Percentiles rank a stretch among this genome's conserved stretches.
phyloP scores from a whole-genome alignment of 2,797 vertebrate species.

The Dermochelys coriacea region DNA sequence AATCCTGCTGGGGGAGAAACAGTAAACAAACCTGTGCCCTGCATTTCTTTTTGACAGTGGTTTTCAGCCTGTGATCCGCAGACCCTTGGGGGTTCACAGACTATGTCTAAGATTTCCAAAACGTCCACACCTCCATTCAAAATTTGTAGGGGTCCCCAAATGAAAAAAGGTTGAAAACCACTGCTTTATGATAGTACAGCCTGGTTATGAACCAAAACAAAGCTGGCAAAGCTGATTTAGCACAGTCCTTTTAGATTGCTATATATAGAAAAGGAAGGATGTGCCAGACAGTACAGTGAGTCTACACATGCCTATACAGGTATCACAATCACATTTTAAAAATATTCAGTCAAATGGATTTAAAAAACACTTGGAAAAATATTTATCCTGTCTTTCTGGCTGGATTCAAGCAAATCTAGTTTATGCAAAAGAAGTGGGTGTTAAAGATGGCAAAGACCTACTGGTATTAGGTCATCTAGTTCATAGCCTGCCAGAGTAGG shows the following conservation, averaged over 20 bases:
- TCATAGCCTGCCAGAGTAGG: background rate
- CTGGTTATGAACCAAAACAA: background rate
- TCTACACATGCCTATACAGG: background rate
- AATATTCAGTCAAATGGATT: background rate
- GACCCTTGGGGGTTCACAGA: no score
- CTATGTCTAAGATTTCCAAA: no score
- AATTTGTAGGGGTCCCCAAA: no score
- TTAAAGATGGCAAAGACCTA: background rate
- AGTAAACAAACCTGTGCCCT: background rate
- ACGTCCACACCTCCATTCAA: no score
- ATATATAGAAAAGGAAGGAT: background rate
- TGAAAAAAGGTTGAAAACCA: no score
- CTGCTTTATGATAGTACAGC: background rate
- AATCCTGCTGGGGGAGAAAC: fast-evolving
- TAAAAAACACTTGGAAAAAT: background rate
- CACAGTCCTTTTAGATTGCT: background rate
- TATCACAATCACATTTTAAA: background rate
- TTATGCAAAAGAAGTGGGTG: background rate
- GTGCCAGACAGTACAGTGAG: background rate
- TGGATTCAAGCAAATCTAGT: background rate
- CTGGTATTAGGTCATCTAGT: background rate
- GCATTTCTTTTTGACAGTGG: background rate
- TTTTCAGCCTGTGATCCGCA: no score
- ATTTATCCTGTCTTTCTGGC: background rate
- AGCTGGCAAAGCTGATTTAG: background rate